Evolutionary conservation across 2,888 invertebrate species (phyloP).

Genomic region (Aporophyla lueneburgensis): DNA sequence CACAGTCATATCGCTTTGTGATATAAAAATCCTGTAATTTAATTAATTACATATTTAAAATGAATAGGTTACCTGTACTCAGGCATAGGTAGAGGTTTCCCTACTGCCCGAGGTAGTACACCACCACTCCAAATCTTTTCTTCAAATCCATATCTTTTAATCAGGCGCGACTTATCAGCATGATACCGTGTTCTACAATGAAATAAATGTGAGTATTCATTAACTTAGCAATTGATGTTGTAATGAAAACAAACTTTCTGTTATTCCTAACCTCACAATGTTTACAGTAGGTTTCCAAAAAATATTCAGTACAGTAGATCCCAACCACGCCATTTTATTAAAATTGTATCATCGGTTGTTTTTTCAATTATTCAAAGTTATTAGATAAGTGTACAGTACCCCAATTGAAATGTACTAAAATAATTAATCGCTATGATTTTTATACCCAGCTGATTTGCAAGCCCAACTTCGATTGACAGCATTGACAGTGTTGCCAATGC

Average conservation of each 20-base stretch:
- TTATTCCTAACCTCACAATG: slow-evolving; percentile 82
- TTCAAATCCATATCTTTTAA: slow-evolving; percentile 93
- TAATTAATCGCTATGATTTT: not conserved
- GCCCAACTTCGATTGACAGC: too few species aligned
- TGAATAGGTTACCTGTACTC: slow-evolving; percentile 88
- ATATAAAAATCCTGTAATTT: too few species aligned
- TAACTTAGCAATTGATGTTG: not conserved
- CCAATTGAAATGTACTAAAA: not conserved
- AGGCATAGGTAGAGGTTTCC: slow-evolving; percentile 92
- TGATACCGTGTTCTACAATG: slow-evolving; percentile 90
- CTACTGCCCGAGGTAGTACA: slow-evolving; percentile 92
- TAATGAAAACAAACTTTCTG: not conserved
- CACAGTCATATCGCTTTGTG: too few species aligned
- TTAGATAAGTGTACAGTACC: not conserved
- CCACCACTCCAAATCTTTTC: slow-evolving; percentile 93
- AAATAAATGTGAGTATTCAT: not conserved
- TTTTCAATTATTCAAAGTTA: not conserved
- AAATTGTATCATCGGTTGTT: slow-evolving; percentile 13
- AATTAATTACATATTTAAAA: not conserved
- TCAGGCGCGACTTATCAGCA: slow-evolving; percentile 91
- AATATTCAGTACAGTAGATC: slow-evolving; percentile 78
- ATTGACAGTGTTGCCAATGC: too few species aligned
- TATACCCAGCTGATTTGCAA: not conserved
- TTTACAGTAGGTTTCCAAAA: slow-evolving; percentile 84
- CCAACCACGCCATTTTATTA: slow-evolving; percentile 80